Evolutionary conservation across 2,113 vertebrate genomes (phyloP).

Genomic region (Eudyptes chrysolophus): DNA sequence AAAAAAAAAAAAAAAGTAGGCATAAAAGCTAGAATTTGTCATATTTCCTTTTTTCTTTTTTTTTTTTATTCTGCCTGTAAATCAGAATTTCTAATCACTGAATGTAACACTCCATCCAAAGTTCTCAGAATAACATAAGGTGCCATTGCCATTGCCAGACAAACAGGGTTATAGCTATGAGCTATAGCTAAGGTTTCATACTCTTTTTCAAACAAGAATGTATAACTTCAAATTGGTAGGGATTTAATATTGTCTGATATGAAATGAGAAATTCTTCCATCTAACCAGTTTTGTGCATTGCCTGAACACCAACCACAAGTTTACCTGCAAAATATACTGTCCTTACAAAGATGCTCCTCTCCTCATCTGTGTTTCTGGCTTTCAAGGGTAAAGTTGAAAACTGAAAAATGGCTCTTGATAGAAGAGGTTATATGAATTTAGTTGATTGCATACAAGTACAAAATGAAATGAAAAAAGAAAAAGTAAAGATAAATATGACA

Average conservation of each 20-base stretch:
- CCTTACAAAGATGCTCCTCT: neutral
- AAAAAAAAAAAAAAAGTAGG: too few relatives aligned
- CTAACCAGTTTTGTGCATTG: neutral
- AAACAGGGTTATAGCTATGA: neutral
- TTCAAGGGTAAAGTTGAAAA: neutral
- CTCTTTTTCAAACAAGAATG: neutral
- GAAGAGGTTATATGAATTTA: neutral
- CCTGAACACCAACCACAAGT: neutral
- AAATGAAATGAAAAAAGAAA: neutral
- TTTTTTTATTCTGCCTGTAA: neutral
- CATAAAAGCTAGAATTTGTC: neutral
- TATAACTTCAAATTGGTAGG: neutral
- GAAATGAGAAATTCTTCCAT: neutral
- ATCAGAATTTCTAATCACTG: neutral
- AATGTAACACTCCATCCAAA: neutral
- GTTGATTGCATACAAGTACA: neutral
- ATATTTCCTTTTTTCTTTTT: neutral
- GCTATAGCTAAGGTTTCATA: neutral
- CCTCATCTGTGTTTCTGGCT: neutral
- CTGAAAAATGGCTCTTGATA: neutral
- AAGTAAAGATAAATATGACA: neutral
- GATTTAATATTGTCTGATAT: neutral
- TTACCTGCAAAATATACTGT: neutral
- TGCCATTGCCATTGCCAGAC: neutral
- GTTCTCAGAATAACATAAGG: neutral